Conservation (phyloP, 2,797 vertebrate species). For the Diplodus sargus region DNA sequence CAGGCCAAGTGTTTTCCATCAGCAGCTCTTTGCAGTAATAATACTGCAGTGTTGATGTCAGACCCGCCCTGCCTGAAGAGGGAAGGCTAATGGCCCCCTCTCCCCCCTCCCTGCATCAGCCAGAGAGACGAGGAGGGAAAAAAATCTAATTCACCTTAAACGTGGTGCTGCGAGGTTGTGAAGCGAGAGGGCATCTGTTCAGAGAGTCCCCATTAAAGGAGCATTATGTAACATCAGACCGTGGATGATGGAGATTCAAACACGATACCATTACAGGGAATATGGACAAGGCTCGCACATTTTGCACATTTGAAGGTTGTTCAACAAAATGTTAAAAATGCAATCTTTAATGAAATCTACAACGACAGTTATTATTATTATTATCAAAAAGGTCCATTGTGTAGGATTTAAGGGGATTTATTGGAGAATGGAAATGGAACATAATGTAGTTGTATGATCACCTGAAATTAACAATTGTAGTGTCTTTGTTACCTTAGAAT, state of each 20-base stretch:
- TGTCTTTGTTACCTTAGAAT: too few relatives aligned
- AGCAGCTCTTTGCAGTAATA: slow-evolving; percentile 70
- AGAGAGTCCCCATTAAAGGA: slow-evolving; percentile 60
- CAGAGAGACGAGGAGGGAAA: slow-evolving; percentile 26
- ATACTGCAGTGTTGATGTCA: slow-evolving; percentile 67
- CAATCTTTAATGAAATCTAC: background rate
- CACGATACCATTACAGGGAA: slow-evolving; percentile 34
- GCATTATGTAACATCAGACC: slow-evolving; percentile 52
- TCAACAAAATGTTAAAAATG: background rate
- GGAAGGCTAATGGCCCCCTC: slow-evolving; percentile 59
- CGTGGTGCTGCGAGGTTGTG: slow-evolving; percentile 46
- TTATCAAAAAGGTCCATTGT: background rate
- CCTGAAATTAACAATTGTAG: too few relatives aligned
- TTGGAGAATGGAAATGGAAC: too few relatives aligned
- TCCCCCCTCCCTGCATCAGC: slow-evolving; percentile 15
- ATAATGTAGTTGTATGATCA: too few relatives aligned
- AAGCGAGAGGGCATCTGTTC: slow-evolving; percentile 49
- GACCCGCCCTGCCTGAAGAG: slow-evolving; percentile 62
- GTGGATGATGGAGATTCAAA: slow-evolving; percentile 30
- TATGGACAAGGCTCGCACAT: slow-evolving; percentile 1
- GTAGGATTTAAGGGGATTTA: too few relatives aligned
- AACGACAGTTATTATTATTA: background rate
- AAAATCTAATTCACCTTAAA: slow-evolving; percentile 68
- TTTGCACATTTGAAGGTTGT: background rate
- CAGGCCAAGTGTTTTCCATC: slow-evolving; percentile 75